A percentile compares a stretch with the other conserved stretches of the same genome.
Conservation (phyloP, 2,888 invertebrate species). For the Penaeus monodon region DNA sequence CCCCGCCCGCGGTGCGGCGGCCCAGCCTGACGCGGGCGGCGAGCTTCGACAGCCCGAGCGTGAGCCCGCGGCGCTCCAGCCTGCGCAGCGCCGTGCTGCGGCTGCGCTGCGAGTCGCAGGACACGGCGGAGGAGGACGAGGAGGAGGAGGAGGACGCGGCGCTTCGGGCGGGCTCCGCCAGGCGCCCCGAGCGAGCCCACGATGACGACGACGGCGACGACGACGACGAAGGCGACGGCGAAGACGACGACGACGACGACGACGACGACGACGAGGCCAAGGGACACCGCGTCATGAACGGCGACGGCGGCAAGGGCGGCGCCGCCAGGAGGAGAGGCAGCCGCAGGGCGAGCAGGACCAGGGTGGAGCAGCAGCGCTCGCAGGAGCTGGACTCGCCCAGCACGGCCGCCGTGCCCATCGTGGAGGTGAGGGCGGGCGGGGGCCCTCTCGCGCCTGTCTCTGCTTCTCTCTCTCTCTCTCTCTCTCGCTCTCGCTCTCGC, state of each 20-base stretch:
- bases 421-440: slow-evolving; percentile 72
- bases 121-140: slow-evolving; percentile 58
- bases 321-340: slow-evolving; percentile 22
- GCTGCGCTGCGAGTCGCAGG: slow-evolving; percentile 50
- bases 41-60: slow-evolving; percentile 55
- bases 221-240: slow-evolving; percentile 55
- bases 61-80: slow-evolving; percentile 48
- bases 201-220: slow-evolving; percentile 20
- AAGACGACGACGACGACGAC: slow-evolving; percentile 47
- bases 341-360: background rate
- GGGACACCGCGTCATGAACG: slow-evolving; percentile 23
- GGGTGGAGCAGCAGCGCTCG: slow-evolving; percentile 64
- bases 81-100: slow-evolving; percentile 46
- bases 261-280: slow-evolving; percentile 43
- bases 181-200: background rate
- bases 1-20: slow-evolving; percentile 21
- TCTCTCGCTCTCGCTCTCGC: no score
- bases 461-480: background rate
- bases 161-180: no score
- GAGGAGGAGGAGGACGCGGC: slow-evolving; percentile 36
- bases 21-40: slow-evolving; percentile 49
- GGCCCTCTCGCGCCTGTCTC: background rate
- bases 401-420: slow-evolving; percentile 75
- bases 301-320: slow-evolving; percentile 20
- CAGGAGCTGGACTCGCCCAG: slow-evolving; percentile 64